phyloP scores from a whole-genome alignment of 2,797 vertebrate species.

The Rallus crepitans region DNA sequence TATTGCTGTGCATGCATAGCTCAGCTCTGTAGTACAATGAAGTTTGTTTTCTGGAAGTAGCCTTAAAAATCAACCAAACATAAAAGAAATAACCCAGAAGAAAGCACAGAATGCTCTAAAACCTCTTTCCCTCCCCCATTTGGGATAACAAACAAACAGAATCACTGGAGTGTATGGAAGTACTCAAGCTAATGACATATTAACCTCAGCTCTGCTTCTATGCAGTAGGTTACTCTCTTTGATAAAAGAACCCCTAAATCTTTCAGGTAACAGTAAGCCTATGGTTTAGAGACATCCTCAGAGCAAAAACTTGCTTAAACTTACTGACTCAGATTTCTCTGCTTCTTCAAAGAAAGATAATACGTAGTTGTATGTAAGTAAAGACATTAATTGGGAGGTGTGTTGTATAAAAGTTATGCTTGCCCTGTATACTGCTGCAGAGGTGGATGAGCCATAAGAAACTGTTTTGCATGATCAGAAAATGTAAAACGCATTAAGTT shows the following conservation, averaged over 20 bases:
- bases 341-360: background rate
- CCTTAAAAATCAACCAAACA: background rate
- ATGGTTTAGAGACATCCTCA: background rate
- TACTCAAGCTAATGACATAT: background rate
- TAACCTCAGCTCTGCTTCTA: background rate
- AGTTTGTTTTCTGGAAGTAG: background rate
- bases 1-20: background rate
- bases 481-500: background rate
- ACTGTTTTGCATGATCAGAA: background rate
- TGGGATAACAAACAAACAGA: background rate
- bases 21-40: background rate
- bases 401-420: background rate
- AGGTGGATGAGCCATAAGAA: background rate
- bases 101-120: background rate
- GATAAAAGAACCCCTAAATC: background rate
- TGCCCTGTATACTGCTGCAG: background rate
- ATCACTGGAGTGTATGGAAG: background rate
- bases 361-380: background rate
- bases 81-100: background rate
- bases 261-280: rapidly evolving
- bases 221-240: background rate
- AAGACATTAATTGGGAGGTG: background rate
- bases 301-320: background rate
- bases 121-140: background rate
- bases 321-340: background rate